phyloP scores from a whole-genome alignment of 1,140 invertebrate species.

The Halesus radiatus region DNA sequence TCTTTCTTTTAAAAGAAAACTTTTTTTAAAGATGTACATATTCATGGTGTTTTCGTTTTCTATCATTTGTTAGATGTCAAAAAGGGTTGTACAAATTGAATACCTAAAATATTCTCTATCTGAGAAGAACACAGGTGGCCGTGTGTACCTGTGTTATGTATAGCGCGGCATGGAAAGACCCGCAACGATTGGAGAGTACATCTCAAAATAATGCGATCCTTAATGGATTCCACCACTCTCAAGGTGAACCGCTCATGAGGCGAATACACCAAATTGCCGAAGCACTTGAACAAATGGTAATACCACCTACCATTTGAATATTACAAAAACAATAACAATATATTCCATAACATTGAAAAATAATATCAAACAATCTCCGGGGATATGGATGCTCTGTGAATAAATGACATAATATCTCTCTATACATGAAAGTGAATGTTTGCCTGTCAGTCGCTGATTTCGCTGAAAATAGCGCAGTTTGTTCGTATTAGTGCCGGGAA shows the following conservation, averaged over 20 bases:
- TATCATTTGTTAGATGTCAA: too few species aligned
- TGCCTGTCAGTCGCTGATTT: too few species aligned
- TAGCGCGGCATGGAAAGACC: neutral
- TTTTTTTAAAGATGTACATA: too few species aligned
- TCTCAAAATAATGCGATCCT: neutral
- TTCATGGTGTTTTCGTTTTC: too few species aligned
- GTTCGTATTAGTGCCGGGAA: too few species aligned
- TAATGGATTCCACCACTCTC: constrained; percentile 4
- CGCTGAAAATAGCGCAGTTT: too few species aligned
- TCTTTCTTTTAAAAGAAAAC: too few species aligned
- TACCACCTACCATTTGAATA: neutral
- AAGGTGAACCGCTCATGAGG: constrained; percentile 20
- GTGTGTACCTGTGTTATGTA: neutral
- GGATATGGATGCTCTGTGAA: neutral
- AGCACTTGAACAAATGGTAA: neutral
- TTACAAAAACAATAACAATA: too few species aligned
- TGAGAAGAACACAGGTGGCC: constrained; percentile 3
- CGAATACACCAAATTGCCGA: constrained; percentile 14
- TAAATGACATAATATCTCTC: neutral
- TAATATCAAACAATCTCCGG: neutral
- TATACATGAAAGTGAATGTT: too few species aligned
- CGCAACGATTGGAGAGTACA: neutral
- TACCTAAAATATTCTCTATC: too few species aligned
- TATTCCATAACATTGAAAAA: neutral
- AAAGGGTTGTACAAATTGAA: too few species aligned